Evolutionary conservation across 2,113 vertebrate genomes (phyloP).

Genomic region (Jacana jacana): DNA sequence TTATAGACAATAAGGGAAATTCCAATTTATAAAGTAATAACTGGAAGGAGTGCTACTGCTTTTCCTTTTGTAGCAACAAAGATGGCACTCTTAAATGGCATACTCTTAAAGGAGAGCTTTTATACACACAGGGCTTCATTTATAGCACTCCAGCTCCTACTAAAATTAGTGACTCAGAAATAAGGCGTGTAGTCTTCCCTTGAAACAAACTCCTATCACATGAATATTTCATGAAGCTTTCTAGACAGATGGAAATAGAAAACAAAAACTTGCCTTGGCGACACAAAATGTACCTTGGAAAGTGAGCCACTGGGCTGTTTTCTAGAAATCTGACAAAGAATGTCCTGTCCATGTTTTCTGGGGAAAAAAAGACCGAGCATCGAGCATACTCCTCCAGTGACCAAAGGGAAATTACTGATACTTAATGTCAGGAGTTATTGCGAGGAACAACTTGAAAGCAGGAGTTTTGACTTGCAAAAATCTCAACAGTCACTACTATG

Average conservation of each 20-base stretch:
- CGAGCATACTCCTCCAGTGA: neutral
- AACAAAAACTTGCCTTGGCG: neutral
- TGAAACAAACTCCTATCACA: neutral
- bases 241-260: neutral
- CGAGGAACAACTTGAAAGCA: neutral
- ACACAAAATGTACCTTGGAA: neutral
- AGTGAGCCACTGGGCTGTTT: neutral
- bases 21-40: neutral
- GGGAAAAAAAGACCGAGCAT: neutral
- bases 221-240: constrained; percentile 29
- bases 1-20: neutral
- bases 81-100: neutral
- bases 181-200: neutral
- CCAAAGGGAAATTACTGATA: neutral
- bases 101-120: neutral
- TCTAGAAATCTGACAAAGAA: neutral
- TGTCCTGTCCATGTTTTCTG: neutral
- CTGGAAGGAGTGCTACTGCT: neutral
- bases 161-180: constrained; percentile 19
- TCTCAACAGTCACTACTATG: accelerated
- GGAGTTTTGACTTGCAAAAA: neutral
- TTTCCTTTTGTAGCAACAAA: neutral
- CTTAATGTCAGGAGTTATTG: neutral
- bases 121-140: neutral
- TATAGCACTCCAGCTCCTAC: neutral